Evolutionary conservation across 2,113 vertebrate species (phyloP).

Genomic region (Otolemur garnettii): DNA sequence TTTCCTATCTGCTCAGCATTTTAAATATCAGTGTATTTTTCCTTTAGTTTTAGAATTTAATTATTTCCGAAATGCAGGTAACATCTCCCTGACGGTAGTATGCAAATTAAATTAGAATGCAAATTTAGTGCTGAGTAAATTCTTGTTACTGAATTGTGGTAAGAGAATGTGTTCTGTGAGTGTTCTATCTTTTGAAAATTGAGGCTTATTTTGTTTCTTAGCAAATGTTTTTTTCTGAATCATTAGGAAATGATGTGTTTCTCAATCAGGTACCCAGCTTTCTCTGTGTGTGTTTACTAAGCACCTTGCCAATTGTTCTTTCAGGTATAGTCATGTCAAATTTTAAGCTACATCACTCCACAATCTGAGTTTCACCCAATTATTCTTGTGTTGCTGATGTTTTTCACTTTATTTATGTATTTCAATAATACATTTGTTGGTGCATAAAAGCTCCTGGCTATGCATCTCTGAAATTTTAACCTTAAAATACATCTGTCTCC

Average conservation of each 20-base stretch:
- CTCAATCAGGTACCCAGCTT: background rate
- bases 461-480: background rate
- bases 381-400: background rate
- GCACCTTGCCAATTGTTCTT: background rate
- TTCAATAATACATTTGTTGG: background rate
- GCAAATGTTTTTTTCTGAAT: background rate
- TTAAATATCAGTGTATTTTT: constrained; percentile 51
- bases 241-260: constrained; percentile 22
- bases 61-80: constrained; percentile 64
- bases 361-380: background rate
- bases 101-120: constrained; percentile 64
- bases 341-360: background rate
- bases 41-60: constrained; percentile 44
- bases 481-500: background rate
- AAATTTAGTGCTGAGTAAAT: constrained; percentile 67
- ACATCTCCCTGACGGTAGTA: constrained; percentile 10
- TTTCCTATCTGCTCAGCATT: constrained; percentile 19
- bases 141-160: constrained; percentile 29
- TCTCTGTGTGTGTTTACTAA: background rate
- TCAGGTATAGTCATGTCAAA: background rate
- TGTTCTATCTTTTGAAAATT: constrained; percentile 41
- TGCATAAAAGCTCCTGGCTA: background rate
- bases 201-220: constrained; percentile 53
- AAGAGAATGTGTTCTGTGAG: constrained; percentile 37
- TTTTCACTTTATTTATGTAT: constrained; percentile 30